Base-by-base conservation (phyloP, 1,140 invertebrate genomes). In the Marisa cornuarietis region DNA sequence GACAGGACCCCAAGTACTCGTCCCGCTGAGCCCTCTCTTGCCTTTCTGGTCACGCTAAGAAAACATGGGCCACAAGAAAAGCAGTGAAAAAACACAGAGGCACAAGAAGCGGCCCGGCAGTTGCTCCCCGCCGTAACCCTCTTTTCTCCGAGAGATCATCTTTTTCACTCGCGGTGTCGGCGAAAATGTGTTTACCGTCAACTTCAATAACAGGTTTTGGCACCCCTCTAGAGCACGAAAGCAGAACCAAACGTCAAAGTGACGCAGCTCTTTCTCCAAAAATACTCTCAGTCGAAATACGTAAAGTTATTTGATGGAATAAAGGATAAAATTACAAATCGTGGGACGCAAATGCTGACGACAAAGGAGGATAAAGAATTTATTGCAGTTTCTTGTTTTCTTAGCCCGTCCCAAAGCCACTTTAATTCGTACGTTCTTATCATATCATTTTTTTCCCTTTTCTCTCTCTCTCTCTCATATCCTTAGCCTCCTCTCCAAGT, bases 161-260 rank as follows among this genome's bases (percentile, higher is more conserved):
- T 63, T 22, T 58, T 65, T 76, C 61, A 42, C 26, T 66, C 31
- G 42, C 26, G 54, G 31, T 14, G 54, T 51, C 65, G 74, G n/a
- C 20, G 24, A n/a, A 76, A 76, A 76, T 76, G 74, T 76, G 74
- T 76, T 76, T 76, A 63, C 74, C 65, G 74, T 76, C 62, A 76
- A 42, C 42, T 76, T 76, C 74, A 66, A 76, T 76, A 42, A 42
- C 74, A 63, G 42, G 74, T 54, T 42, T 75, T 22, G 61, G n/a
- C 65, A n/a, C 65, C 26, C 65, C 61, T 51, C 62, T n/a, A 31
- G 18, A 11, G 7, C 74, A 2, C 31, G 6, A 62, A 31, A 68
- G 65, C 0, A 62, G 61, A 49, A 76, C 58, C 74, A 76, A 76
- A 76, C 26, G 74, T 76, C 74, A 76, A 76, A 76, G 72, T 31